These are phyloP conservation scores for Penaeus vannamei DNA, from an alignment of 1,140 invertebrate species.

Conservation along the genomic window DNA sequence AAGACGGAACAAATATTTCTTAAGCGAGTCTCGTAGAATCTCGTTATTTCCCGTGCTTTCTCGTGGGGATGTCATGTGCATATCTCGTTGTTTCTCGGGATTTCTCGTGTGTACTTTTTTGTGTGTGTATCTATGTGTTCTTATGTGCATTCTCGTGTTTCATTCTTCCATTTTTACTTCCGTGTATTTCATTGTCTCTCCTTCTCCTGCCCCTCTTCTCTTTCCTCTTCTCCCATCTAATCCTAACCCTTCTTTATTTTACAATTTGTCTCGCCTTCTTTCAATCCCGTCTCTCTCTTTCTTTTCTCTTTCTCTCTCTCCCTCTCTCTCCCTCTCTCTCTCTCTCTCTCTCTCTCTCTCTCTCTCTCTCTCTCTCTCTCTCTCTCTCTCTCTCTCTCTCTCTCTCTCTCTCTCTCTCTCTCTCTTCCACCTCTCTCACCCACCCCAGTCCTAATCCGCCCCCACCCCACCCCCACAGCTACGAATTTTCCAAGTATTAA, in stretches of 20 bases:
- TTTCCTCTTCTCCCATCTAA: neutral
- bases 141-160: neutral
- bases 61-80: too few species aligned
- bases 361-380: neutral
- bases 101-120: neutral
- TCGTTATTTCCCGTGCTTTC: too few species aligned
- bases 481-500: too few species aligned
- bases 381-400: slow-evolving; percentile 8
- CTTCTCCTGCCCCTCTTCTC: neutral
- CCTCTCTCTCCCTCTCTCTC: neutral
- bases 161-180: neutral
- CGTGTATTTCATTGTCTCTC: neutral
- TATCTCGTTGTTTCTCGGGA: too few species aligned
- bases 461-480: too few species aligned
- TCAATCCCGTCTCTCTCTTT: neutral
- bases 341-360: neutral
- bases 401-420: slow-evolving; percentile 12
- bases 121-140: slow-evolving; percentile 1
- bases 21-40: too few species aligned
- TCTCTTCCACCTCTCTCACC: neutral
- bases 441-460: too few species aligned
- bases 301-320: neutral
- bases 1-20: too few species aligned
- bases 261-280: neutral
- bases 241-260: neutral